Percentiles rank a stretch among this genome's conserved stretches.
These are phyloP conservation scores for Poecilia gillii DNA, from an alignment of 2,797 vertebrate species.

Conservation along the genomic window DNA sequence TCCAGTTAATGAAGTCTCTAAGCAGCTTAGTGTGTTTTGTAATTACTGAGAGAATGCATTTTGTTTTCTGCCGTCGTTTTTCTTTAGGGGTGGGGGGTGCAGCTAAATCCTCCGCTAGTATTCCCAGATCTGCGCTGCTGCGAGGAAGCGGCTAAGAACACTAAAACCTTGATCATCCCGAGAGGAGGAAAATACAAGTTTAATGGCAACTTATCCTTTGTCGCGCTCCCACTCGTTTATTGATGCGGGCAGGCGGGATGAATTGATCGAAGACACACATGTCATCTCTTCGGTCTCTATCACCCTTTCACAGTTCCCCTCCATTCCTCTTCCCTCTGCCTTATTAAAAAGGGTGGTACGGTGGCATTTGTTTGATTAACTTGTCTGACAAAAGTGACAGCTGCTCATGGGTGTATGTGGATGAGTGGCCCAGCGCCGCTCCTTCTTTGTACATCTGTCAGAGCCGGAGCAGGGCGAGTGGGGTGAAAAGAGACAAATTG, in stretches of 20 bases:
- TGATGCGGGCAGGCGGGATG: constrained; percentile 58
- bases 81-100: constrained; percentile 11
- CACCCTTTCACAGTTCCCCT: constrained; percentile 73
- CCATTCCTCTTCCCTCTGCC: constrained; percentile 42
- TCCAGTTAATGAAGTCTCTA: constrained; percentile 78
- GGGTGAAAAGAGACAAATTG: constrained; percentile 99
- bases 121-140: constrained; percentile 39
- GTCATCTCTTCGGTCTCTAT: constrained; percentile 71
- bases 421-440: constrained; percentile 98
- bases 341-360: constrained; percentile 91
- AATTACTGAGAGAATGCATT: constrained; percentile 75
- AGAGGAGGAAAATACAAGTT: constrained; percentile 69
- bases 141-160: constrained; percentile 57
- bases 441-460: constrained; percentile 99
- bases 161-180: constrained; percentile 46
- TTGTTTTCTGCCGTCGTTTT: constrained; percentile 65
- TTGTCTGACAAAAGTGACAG: constrained; percentile 99
- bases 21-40: constrained; percentile 80
- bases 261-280: constrained; percentile 71
- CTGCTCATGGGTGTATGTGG: constrained; percentile 96
- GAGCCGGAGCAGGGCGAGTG: constrained; percentile 94
- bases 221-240: constrained; percentile 60
- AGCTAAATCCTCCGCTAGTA: constrained; percentile 63
- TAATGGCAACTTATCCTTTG: constrained; percentile 71
- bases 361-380: constrained; percentile 99